Evolutionary conservation across 2,113 vertebrate genomes (phyloP), one percentile per base, ranked within the genome.

Genomic region (Limanda limanda): DNA sequence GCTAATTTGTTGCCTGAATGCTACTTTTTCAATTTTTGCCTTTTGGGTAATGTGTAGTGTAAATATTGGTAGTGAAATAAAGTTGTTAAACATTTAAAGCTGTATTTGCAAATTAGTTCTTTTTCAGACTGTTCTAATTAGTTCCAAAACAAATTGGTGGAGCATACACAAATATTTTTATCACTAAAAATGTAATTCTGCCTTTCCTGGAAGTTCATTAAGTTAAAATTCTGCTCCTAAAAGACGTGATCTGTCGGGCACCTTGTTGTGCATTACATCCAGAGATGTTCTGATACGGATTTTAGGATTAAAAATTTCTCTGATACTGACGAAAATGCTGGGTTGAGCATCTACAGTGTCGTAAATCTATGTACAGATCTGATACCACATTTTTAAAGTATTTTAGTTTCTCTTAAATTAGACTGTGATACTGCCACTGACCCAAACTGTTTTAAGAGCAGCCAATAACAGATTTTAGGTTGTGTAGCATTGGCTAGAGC

Each of bases 21-120:
- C 72, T 74, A 65, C 70, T 61, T 74, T 87, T 81, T 7, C 61
- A 57, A 20, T 81, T 70, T 87, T 74, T 86, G 74, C 59, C 64
- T 31, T 78, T 65, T 35, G 0, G 31, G 64, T 60, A 76, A 76
- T 80, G 45, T 86, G 76, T 78, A 67, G 57, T 89, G 83, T 91
- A 89, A 81, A 90, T 92, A 90, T 76, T 82, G 80, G 47, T 76
- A 62, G 64, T 71, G 58, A 85, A 92, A 92, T 93, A 92, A 93
- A 94, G 89, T 90, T 91, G 89, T 84, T 90, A 78, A 90, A 86
- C 51, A 54, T 54, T n/a, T 54, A 10, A 54, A 54, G 18, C 81
- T 87, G 65, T 87, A 87, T 88, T 88, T 86, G 78, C 60, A 78
- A 82, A 71, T 60, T 25, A 3, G 24, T 47, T 56, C 13, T 71